Evolutionary conservation across 2,888 invertebrate species (phyloP).

Genomic region (Brassicogethes aeneus): DNA sequence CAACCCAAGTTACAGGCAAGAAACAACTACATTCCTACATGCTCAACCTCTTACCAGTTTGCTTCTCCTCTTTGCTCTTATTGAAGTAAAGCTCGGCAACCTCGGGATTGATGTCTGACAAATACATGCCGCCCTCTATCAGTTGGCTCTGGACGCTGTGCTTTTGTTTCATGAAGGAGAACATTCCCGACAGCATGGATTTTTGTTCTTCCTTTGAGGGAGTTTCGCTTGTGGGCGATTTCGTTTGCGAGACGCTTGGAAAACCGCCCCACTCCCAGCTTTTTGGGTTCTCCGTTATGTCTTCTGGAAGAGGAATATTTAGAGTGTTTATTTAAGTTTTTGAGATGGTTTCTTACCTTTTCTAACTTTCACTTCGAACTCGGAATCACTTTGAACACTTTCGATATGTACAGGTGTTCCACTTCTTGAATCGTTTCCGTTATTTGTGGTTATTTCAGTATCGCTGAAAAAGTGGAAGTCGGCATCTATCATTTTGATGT

Average conservation of each 20-base stretch:
- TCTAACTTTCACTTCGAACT: constrained; percentile 64
- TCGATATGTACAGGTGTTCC: constrained; percentile 62
- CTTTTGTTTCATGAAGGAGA: constrained; percentile 82
- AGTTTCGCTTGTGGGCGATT: constrained; percentile 26
- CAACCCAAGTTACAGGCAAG: too few species aligned
- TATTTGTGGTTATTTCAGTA: constrained; percentile 68
- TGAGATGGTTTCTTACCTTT: constrained; percentile 38
- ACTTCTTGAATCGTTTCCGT: constrained; percentile 52
- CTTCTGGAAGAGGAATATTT: constrained; percentile 19
- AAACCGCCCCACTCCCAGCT: constrained; percentile 90
- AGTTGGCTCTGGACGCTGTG: constrained; percentile 22
- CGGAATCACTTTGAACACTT: constrained; percentile 78
- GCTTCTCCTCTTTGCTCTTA: too few species aligned
- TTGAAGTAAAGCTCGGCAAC: constrained; percentile 82
- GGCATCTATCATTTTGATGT: constrained; percentile 43
- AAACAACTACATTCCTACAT: too few species aligned
- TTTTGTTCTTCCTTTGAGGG: constrained; percentile 29
- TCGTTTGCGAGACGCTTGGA: constrained; percentile 44
- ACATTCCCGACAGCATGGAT: constrained; percentile 85
- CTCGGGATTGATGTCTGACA: constrained; percentile 93
- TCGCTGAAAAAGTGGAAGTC: constrained; percentile 90
- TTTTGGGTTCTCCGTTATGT: constrained; percentile 40
- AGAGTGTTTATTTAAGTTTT: constrained; percentile 5
- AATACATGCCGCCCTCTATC: constrained; percentile 71
- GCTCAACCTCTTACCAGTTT: too few species aligned